Evolutionary conservation across 1,140 invertebrate species (phyloP), one percentile per base, ranked within the genome.

Genomic region (Melanaphis sacchari): DNA sequence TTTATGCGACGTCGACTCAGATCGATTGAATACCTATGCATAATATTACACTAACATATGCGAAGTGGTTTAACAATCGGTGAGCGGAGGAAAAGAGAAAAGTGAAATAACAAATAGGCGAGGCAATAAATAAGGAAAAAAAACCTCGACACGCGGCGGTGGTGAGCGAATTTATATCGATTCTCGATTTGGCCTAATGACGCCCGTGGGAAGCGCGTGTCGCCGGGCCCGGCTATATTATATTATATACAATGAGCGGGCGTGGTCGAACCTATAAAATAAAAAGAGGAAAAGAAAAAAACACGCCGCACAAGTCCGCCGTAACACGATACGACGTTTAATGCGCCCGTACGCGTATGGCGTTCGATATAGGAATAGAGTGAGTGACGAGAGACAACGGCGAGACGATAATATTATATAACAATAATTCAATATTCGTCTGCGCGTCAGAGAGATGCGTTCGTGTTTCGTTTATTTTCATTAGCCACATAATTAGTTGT

Each of bases 121-220:
- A 46, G 85, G 85, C 43, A 52, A 89, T 49, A 46, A 88, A 88
- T 31, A 49, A 38, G 52, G 4, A 38, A 52, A 89, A n/a, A 31
- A 85, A 85, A 85, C n/a, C n/a, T 31, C 40, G 40, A 76, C 84
- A 9, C 24, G 85, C 31, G 49, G 49, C 43, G 85, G 43, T 36
- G 11, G 46, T 24, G n/a, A 87, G 24, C 49, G 88, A 90, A 90
- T 90, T 40, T 59, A 18, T 59, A 90, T 90, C 88, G 88, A 90
- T 90, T 90, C 52, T 90, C 88, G 88, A 90, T 90, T 90, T 90
- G 88, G 88, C 88, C 88, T 90, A 90, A 90, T 59, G 88, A 59
- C 88, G 88, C 52, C 49, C 88, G 88, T 40, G 88, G 88, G 88
- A 90, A 90, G 36, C 46, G 88, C 88, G 46, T 40, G 88, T 90